phyloP scores from a whole-genome alignment of 1,140 invertebrate genomes.

The Rhyacophila brunnea region DNA sequence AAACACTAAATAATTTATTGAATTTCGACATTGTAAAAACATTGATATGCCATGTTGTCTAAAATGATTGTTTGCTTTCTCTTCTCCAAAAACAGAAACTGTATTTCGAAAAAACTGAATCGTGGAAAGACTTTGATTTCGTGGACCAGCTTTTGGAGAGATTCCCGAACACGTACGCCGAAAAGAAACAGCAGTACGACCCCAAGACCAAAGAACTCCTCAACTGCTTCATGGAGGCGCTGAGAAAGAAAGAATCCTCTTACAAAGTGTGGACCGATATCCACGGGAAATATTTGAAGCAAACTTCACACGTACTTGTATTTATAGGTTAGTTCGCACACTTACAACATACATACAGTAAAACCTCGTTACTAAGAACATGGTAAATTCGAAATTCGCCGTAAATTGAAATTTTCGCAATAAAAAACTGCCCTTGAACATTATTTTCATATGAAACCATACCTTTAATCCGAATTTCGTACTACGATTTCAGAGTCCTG shows the following conservation, averaged over 20 bases:
- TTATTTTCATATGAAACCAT: too few species aligned
- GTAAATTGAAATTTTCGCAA: too few species aligned
- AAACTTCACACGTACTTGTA: slow-evolving; percentile 22
- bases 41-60: neutral
- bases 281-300: slow-evolving; percentile 13
- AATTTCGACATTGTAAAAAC: neutral
- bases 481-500: too few species aligned
- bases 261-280: slow-evolving; percentile 18
- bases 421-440: too few species aligned
- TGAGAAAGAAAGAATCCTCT: slow-evolving; percentile 21
- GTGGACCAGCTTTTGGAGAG: slow-evolving; percentile 22
- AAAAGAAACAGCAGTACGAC: slow-evolving; percentile 24
- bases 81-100: neutral
- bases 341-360: too few species aligned
- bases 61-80: neutral
- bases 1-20: too few species aligned
- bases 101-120: slow-evolving; percentile 27
- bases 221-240: slow-evolving; percentile 15
- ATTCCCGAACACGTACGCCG: slow-evolving; percentile 23
- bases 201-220: slow-evolving; percentile 25
- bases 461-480: too few species aligned
- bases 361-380: too few species aligned
- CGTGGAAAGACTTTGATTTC: slow-evolving; percentile 26
- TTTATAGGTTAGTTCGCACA: slow-evolving; percentile 26
- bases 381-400: too few species aligned